Base-by-base conservation (phyloP, 2,113 vertebrate genomes). In the Gobiocypris rarus region DNA sequence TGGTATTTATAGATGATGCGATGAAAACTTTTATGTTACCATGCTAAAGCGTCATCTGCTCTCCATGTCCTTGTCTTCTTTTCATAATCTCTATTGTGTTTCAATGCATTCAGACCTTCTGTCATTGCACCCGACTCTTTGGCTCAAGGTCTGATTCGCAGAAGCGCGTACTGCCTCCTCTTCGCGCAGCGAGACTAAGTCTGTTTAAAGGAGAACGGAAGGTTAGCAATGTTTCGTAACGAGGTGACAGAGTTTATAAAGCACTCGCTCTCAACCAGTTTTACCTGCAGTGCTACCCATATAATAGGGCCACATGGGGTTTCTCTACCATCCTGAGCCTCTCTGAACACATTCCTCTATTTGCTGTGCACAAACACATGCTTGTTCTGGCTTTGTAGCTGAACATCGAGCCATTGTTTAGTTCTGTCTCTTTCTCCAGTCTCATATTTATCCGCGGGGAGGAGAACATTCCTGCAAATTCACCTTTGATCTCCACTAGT, bases 251-350 rank as follows among this genome's bases (percentile, higher is more conserved):
- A 94, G 95, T 97, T 97, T 97, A 97, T 96, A 96, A 96, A 95
- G 92, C 89, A 83, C 93, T 89, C 83, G 61, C 26, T 92, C 87
- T 85, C 95, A 94, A 95, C 92, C 93, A 89, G 93, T 89, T 94
- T 95, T 95, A 94, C 95, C 94, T 95, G 92, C 92, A 91, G 93
- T 93, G 94, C 91, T 89, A 94, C 93, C 94, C 84, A 92, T 92
- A 91, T 97, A 98, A 97, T 95, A 96, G 96, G 95, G 95, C 94
- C 96, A 96, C 96, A 69, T 89, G 96, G 94, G 95, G 96, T 93
- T 94, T 86, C 92, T 85, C 93, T 89, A 88, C 93, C 95, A 94
- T 91, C 86, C 26, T 92, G 87, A 89, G 90, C 17, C 93, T 93
- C 67, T 91, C 56, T n/a, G n/a, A n/a, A n/a, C n/a, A n/a, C n/a